These are phyloP conservation scores for Coptodon rendalli DNA, from an alignment of 2,113 vertebrate species.

Conservation along the genomic window DNA sequence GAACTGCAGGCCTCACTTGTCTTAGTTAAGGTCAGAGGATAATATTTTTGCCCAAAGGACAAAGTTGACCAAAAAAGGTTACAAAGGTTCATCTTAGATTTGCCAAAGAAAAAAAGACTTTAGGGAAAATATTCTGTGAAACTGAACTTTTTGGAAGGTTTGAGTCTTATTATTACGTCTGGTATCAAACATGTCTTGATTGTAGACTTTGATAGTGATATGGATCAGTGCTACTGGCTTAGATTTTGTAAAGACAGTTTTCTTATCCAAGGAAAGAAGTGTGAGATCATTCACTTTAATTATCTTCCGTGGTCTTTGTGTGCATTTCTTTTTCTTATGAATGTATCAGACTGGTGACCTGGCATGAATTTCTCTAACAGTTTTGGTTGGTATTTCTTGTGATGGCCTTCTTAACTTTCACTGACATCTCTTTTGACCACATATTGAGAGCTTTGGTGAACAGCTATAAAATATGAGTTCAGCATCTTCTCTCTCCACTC, in stretches of 20 bases:
- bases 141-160: not conserved
- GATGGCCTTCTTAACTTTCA: not conserved
- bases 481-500: not conserved
- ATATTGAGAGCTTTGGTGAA: not conserved
- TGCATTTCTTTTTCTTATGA: not conserved
- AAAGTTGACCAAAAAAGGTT: fast-evolving
- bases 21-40: not conserved
- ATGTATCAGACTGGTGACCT: not conserved
- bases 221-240: not conserved
- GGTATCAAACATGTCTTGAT: not conserved
- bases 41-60: fast-evolving
- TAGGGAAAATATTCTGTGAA: not conserved
- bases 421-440: fast-evolving
- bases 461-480: not conserved
- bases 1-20: not conserved
- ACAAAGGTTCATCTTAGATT: not conserved
- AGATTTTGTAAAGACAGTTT: not conserved
- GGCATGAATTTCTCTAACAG: fast-evolving
- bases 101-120: not conserved
- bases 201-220: not conserved
- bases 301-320: not conserved
- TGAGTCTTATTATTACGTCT: not conserved
- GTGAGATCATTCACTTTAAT: not conserved
- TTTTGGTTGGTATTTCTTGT: not conserved
- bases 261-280: not conserved